A percentile compares a stretch with the other conserved stretches of the same genome.
phyloP scores from a whole-genome alignment of 2,888 invertebrate species.

The Drosophila nigricruria region DNA sequence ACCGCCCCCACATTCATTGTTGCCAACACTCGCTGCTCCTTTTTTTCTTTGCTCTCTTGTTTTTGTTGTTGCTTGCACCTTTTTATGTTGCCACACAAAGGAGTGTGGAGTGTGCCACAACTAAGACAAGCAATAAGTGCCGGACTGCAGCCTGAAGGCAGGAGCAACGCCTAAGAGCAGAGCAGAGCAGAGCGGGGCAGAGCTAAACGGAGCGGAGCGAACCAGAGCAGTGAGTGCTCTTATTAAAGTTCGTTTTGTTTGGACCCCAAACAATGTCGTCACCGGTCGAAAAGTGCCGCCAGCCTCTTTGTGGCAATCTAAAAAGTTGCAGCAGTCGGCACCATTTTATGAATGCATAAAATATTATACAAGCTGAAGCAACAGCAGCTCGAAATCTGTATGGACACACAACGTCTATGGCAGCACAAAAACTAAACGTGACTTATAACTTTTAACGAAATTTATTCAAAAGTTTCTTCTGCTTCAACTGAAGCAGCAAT shows the following conservation, averaged over 20 bases:
- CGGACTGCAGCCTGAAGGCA: constrained; percentile 20
- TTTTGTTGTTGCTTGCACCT: constrained; percentile 4
- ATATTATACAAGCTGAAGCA: constrained; percentile 21
- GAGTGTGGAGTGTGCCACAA: constrained; percentile 51
- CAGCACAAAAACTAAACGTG: constrained; percentile 14
- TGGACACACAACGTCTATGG: neutral
- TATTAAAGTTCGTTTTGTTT: constrained; percentile 80
- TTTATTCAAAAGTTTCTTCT: constrained; percentile 1
- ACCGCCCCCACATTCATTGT: constrained; percentile 59
- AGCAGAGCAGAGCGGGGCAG: neutral
- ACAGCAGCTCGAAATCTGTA: constrained; percentile 24
- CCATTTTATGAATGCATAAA: constrained; percentile 26
- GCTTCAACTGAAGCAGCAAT: neutral
- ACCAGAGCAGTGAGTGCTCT: constrained; percentile 54
- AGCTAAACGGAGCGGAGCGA: neutral
- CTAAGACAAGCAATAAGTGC: constrained; percentile 42
- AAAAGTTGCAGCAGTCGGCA: constrained; percentile 37
- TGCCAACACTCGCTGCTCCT: constrained; percentile 46
- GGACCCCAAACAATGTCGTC: constrained; percentile 70
- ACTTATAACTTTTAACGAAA: constrained; percentile 1
- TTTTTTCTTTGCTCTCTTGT: constrained; percentile 35
- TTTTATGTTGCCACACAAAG: constrained; percentile 66
- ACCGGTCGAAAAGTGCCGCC: constrained; percentile 59
- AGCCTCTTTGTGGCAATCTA: constrained; percentile 29
- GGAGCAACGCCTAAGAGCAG: constrained; percentile 32